Percentiles rank a stretch among this genome's conserved stretches.
phyloP scores from a whole-genome alignment of 2,888 invertebrate species.

The Agyllia agylla region DNA sequence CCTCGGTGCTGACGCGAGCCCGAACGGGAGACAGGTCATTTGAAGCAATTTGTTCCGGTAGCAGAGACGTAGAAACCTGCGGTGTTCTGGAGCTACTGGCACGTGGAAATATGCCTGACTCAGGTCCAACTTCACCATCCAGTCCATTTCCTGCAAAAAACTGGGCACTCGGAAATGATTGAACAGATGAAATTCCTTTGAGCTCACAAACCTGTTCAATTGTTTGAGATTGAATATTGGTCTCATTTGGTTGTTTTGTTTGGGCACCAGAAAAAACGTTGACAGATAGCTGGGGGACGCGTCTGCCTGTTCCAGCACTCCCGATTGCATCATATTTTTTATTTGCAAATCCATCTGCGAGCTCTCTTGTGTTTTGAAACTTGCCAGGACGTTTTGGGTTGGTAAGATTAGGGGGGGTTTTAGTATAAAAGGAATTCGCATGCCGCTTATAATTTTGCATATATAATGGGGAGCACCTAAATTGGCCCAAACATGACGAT shows the following conservation, averaged over 20 bases:
- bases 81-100: constrained; percentile 41
- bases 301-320: constrained; percentile 50
- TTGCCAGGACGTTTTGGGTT: constrained; percentile 6
- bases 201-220: constrained; percentile 48
- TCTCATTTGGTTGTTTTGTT: background rate
- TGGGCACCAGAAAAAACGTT: constrained; percentile 59
- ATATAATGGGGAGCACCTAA: constrained; percentile 48
- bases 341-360: constrained; percentile 43
- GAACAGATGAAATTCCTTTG: constrained; percentile 47
- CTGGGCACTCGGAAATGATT: constrained; percentile 55
- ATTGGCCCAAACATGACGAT: constrained; percentile 32
- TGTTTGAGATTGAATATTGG: constrained; percentile 36
- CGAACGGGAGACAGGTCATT: constrained; percentile 39
- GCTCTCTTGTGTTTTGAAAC: constrained; percentile 30
- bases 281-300: constrained; percentile 49
- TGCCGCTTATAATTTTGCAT: constrained; percentile 41
- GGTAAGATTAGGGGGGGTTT: constrained; percentile 51
- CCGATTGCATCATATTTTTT: constrained; percentile 46
- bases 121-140: constrained; percentile 66
- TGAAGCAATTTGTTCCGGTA: constrained; percentile 44
- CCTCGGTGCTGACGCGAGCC: background rate
- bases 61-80: constrained; percentile 57
- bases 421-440: constrained; percentile 34
- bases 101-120: constrained; percentile 71
- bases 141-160: constrained; percentile 63